Evolutionary conservation across 2,113 vertebrate species (phyloP).

Genomic region (Xenus cinereus): DNA sequence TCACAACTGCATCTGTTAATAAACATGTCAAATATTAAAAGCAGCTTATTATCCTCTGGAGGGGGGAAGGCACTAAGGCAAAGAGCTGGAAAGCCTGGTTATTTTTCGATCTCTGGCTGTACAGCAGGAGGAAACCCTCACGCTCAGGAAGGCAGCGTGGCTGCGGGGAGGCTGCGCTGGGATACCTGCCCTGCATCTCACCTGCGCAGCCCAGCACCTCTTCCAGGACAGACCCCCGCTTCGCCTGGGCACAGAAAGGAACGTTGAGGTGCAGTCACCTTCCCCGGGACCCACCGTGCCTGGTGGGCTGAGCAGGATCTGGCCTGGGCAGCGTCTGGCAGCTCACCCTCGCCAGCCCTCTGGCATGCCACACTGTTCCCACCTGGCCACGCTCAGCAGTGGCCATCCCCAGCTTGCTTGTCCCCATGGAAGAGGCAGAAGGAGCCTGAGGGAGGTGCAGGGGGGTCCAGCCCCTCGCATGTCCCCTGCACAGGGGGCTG

Average conservation of each 20-base stretch:
- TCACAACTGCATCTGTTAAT: conserved; percentile 54
- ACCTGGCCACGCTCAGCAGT: background rate
- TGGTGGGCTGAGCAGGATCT: background rate
- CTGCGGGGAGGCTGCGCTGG: rapidly evolving
- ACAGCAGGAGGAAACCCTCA: background rate
- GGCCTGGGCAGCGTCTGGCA: background rate
- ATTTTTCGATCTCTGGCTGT: background rate
- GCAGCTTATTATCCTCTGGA: conserved; percentile 48
- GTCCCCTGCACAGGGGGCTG: rapidly evolving
- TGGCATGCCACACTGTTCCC: rapidly evolving
- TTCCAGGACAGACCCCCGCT: rapidly evolving
- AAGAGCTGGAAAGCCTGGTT: background rate
- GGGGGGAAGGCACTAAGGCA: background rate
- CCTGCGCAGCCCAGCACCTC: background rate
- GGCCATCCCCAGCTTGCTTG: background rate
- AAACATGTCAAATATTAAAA: conserved; percentile 57
- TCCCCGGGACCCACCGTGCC: rapidly evolving
- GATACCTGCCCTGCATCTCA: background rate
- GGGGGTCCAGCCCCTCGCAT: no score
- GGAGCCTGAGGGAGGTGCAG: rapidly evolving
- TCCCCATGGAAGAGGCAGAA: background rate
- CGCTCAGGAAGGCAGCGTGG: rapidly evolving
- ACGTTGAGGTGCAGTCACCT: rapidly evolving
- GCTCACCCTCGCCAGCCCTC: background rate
- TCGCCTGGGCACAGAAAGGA: rapidly evolving